Base-by-base conservation (phyloP, 2,888 invertebrate species). In the Pantelozetes paolii region DNA sequence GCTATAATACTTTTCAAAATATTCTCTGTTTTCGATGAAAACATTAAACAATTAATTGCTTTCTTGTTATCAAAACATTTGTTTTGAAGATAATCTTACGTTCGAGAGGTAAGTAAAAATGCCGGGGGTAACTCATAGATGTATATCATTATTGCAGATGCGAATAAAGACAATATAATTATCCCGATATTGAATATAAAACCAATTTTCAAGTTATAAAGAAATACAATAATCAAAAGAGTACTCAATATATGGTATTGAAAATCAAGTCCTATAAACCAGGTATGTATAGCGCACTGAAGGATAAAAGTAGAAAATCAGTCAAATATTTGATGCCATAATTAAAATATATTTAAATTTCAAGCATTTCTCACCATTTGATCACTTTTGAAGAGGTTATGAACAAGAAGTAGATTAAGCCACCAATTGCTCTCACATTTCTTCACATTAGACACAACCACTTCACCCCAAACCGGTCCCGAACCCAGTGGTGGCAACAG, bases 401-500 rank as follows among this genome's bases (percentile, higher is more conserved):
- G 72, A 15, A 75, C n/a, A 23, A 70, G 70, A 11, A 75, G 70
- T 11, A 72, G 15, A 23, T 73, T 75, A 5, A 75, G 59, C 75
- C 75, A 75, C 75, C 75, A 75, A 71, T 75, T 72, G 18, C 45
- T 30, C 28, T 70, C 20, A 40, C 75, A 75, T 8, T 57, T 62
- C 15, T 59, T 54, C 1, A 50, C 48, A 20, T 59, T 57, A 1
- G 20, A 28, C 1, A 30, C 54, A 8, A 75, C 40, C 18, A 73
- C 36, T 57, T 72, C 73, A 5, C 20, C 13, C 72, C 72, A 75
- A 11, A 69, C 6, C 9, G 75, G 75, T 8, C 75, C 75, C 11
- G 67, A 67, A 26, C 75, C 73, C 28, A 73, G n/a, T 6, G 54
- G 32, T 20, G 75, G 75, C 26, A 75, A 30, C 32, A 75, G 26